Evolutionary conservation across 2,113 vertebrate species (phyloP).

Genomic region (Meleagris gallopavo): DNA sequence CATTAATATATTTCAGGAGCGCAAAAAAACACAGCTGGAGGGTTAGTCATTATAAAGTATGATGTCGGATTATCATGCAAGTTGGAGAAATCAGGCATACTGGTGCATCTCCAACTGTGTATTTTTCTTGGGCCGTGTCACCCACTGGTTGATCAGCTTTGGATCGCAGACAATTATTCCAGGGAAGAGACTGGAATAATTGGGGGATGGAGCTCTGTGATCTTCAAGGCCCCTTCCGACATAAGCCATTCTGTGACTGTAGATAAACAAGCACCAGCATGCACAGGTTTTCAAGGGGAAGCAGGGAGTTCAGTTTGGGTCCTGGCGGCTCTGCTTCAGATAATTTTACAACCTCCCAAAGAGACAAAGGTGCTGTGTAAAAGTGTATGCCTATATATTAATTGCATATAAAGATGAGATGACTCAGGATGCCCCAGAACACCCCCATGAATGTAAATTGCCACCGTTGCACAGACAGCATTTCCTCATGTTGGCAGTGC

Average conservation of each 20-base stretch:
- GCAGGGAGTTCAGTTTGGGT: background rate
- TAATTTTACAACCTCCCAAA: background rate
- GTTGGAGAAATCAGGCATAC: background rate
- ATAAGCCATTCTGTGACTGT: background rate
- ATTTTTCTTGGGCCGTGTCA: background rate
- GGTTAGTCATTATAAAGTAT: background rate
- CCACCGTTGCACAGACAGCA: rapidly evolving
- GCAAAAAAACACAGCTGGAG: background rate
- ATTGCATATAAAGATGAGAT: background rate
- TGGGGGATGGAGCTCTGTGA: too few species aligned
- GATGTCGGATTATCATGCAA: background rate
- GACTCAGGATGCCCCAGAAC: background rate
- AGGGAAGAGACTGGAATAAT: background rate
- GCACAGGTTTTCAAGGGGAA: background rate
- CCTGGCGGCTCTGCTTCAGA: background rate
- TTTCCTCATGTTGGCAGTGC: background rate
- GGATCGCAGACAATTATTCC: background rate
- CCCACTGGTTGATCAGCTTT: background rate
- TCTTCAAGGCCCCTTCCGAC: too few species aligned
- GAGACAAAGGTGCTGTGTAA: background rate
- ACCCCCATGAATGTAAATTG: background rate
- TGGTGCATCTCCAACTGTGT: background rate
- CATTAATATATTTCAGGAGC: background rate
- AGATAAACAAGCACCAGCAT: background rate
- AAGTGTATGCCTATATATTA: rapidly evolving